Evolutionary conservation across 2,113 vertebrate species (phyloP), one percentile per base, ranked within the genome.

Genomic region (Asarcornis scutulata): DNA sequence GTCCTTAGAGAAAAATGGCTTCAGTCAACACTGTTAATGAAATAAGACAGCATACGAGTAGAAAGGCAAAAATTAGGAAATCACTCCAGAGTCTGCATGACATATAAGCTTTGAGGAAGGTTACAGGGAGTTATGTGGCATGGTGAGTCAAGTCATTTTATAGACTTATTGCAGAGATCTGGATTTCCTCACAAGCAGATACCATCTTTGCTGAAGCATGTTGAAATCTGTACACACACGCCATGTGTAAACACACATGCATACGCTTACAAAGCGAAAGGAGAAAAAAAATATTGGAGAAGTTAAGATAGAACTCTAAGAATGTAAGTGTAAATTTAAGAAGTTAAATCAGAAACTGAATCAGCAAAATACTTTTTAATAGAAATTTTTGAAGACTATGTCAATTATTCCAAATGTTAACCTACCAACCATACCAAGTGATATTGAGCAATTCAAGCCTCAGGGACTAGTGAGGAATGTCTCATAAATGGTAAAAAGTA

Each of bases 191-290:
- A 58, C 4, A 59, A 55, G 11, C 9, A 38, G 10, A 76, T 38
- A 10, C n/a, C 8, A 34, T n/a, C 18, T 69, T 60, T 7, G 4
- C 60, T 84, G 58, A 87, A 59, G 11, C 23, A 34, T 38, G 29
- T 21, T 60, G 15, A 6, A 53, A 56, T 11, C 16, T 58, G 11
- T 32, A 63, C 31, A 73, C 17, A 52, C 6, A 18, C 32, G 31
- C 6, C 17, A 9, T 7, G 17, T 0, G 38, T 38, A 38, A 66
- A 60, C 17, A 86, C 7, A 23, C 5, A 7, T 0, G 7, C 1
- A 4, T 34, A 17, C 4, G 26, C 32, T 55, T 8, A n/a, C 5
- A 38, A 4, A 67, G 0, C 64, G 7, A 77, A 73, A 7, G 14
- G 7, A 9, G 44, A 50, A 69, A 17, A 52, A 13, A 58, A 21